Evolutionary conservation across 2,113 vertebrate genomes (phyloP).

Genomic region (Leuciscus idus): DNA sequence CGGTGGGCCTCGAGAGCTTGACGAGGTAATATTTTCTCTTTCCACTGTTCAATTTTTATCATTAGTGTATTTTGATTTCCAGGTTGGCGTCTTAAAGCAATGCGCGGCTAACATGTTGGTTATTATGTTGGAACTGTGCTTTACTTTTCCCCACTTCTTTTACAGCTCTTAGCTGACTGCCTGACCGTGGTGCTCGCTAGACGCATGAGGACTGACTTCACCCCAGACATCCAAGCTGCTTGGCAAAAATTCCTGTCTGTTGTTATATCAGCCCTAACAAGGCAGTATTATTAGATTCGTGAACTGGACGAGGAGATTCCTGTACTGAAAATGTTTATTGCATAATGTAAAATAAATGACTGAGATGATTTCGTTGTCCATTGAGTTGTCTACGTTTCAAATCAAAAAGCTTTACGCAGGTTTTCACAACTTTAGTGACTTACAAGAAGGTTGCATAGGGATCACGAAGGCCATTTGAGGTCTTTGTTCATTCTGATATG

Average conservation of each 20-base stretch:
- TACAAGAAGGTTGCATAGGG: not conserved
- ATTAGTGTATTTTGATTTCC: not conserved
- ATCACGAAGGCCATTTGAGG: not conserved
- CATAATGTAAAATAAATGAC: not conserved
- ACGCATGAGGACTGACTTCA: constrained; percentile 61
- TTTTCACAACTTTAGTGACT: not conserved
- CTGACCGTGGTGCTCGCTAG: constrained; percentile 6
- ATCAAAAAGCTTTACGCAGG: not conserved
- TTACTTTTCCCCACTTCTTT: not conserved
- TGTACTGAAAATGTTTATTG: not conserved
- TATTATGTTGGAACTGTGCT: not conserved
- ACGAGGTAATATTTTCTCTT: not conserved
- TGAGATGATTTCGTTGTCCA: not conserved
- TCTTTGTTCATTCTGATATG: not conserved
- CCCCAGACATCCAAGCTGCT: constrained; percentile 60
- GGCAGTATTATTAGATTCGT: constrained; percentile 70
- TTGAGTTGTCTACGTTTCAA: not conserved
- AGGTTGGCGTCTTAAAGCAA: not conserved
- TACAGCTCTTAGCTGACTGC: constrained; percentile 10
- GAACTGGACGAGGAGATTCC: not conserved
- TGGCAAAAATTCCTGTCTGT: constrained; percentile 76
- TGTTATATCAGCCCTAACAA: constrained; percentile 71
- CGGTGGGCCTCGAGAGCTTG: constrained; percentile 1
- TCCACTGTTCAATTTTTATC: too few relatives aligned
- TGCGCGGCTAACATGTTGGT: not conserved